Base-by-base conservation (phyloP, 1,140 invertebrate genomes). In the Nasonia vitripennis region DNA sequence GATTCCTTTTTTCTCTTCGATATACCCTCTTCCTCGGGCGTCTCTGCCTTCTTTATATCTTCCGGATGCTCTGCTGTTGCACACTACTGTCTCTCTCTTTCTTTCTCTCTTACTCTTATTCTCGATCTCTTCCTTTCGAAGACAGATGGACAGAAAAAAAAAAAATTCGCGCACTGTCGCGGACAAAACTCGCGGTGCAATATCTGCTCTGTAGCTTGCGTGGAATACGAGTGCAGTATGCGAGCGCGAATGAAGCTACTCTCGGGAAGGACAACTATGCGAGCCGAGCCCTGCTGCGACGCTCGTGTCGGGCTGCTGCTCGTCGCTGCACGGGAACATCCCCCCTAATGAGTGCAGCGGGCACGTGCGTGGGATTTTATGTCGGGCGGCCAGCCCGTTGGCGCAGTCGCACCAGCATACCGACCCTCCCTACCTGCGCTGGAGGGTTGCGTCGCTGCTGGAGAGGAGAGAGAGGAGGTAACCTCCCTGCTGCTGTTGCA, bases 361-460 rank as follows among this genome's bases (percentile, higher is more conserved):
- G 91, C 92, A 93, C 91, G 92, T 93, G 92, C 92, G 91, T 92
- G 90, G 90, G 92, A 93, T 93, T 93, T 93, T 93, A 93, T 93
- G 92, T 92, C 91, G 80, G 31, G 70, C 20, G 48, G 90, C 91
- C 90, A 51, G 90, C 91, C 87, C 87, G 85, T 27, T 2, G 74
- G 75, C 91, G 87, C 90, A 89, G 83, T 87, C 92, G 89, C 93
- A 86, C 91, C 90, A 75, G 85, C 81, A 74, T 34, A 1, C 11
- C 23, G 27, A 71, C 84, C 48, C 81, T 62, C 55, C 83, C 48
- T 80, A 82, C 71, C 78, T 48, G 74, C 85, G 85, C 87, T 78
- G 86, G 82, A 83, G 82, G 67, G 79, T 83, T 77, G 79, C 86
- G 85, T 86, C 83, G 87, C 79, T 86, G 82, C 83, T 75, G 87